These are phyloP conservation scores for Tupiocoris notatus DNA, from an alignment of 2,888 invertebrate genomes.

Conservation along the genomic window DNA sequence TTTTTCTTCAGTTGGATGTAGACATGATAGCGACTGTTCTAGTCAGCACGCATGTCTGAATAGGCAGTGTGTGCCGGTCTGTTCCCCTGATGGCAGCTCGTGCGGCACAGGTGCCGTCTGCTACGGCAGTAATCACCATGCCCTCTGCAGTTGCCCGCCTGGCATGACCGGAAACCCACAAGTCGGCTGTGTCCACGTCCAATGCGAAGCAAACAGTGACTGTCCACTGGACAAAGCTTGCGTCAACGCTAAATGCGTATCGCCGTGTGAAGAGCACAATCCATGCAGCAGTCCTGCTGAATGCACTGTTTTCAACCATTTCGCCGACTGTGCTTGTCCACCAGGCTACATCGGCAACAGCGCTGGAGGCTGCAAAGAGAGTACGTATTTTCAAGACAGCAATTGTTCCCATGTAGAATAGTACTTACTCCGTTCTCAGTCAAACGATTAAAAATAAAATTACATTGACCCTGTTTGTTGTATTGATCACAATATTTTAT, in stretches of 20 bases:
- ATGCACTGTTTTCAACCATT: slow-evolving; percentile 74
- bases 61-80: slow-evolving; percentile 77
- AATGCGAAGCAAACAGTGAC: slow-evolving; percentile 74
- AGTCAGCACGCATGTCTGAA: slow-evolving; percentile 81
- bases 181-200: slow-evolving; percentile 73
- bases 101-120: slow-evolving; percentile 80
- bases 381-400: slow-evolving; percentile 52
- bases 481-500: neutral
- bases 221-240: slow-evolving; percentile 80
- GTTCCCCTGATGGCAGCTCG: slow-evolving; percentile 65
- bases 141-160: slow-evolving; percentile 78
- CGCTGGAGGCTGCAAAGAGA: slow-evolving; percentile 62
- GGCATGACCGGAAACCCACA: slow-evolving; percentile 80
- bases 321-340: slow-evolving; percentile 78
- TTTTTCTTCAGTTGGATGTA: slow-evolving; percentile 59
- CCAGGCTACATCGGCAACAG: slow-evolving; percentile 68
- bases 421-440: too few species aligned
- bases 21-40: slow-evolving; percentile 73
- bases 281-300: slow-evolving; percentile 71
- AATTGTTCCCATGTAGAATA: too few species aligned
- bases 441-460: too few species aligned
- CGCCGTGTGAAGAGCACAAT: slow-evolving; percentile 68
- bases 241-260: slow-evolving; percentile 74
- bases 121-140: slow-evolving; percentile 74
- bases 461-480: neutral